phyloP scores from a whole-genome alignment of 1,140 invertebrate genomes.

The Papilio dardanus region DNA sequence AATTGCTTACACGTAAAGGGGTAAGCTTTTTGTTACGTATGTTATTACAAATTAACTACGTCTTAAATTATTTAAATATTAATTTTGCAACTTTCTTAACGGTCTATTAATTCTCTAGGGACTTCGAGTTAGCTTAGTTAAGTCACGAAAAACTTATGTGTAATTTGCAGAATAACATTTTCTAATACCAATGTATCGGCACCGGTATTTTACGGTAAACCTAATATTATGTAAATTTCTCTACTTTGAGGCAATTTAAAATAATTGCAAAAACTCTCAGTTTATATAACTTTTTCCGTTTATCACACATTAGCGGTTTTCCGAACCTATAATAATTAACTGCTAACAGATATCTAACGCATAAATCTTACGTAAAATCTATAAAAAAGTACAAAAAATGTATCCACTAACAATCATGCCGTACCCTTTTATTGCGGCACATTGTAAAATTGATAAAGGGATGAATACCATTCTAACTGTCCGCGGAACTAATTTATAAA shows the following conservation, averaged over 20 bases:
- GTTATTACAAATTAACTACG: constrained; percentile 15
- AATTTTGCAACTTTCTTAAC: not conserved
- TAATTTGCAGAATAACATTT: not conserved
- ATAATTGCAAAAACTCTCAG: not conserved
- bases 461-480: constrained; percentile 70
- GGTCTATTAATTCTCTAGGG: no score
- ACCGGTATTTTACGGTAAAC: not conserved
- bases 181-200: not conserved
- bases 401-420: constrained; percentile 65
- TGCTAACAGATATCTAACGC: constrained; percentile 24
- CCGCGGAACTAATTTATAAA: constrained; percentile 81
- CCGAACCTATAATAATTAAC: not conserved
- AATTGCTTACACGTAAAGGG: constrained; percentile 75
- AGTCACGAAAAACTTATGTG: no score
- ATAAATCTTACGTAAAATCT: constrained; percentile 69
- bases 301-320: not conserved
- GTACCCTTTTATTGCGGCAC: constrained; percentile 77
- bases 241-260: not conserved
- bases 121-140: no score
- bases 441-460: constrained; percentile 79
- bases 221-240: no score
- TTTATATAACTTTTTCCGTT: no score
- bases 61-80: not conserved
- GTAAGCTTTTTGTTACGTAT: constrained; percentile 45
- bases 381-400: constrained; percentile 64